Evolutionary conservation across 2,888 invertebrate genomes (phyloP).

Genomic region (Xanthorhoe spadicearia): DNA sequence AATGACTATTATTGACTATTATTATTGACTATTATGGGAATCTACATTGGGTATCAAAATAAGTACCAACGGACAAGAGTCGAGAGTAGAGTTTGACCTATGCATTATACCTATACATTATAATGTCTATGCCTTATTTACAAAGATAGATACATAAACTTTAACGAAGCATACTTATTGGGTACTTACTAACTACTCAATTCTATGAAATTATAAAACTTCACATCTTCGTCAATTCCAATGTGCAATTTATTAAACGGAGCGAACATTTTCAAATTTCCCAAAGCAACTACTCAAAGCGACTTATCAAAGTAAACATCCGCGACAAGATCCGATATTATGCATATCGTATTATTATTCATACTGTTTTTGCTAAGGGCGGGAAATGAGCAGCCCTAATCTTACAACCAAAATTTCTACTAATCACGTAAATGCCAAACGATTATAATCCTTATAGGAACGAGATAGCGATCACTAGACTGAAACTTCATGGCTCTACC

Average conservation of each 20-base stretch:
- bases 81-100: too few species aligned
- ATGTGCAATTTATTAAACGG: constrained; percentile 32
- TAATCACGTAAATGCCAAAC: constrained; percentile 28
- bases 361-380: constrained; percentile 82
- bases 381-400: constrained; percentile 72
- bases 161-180: too few species aligned
- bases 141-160: too few species aligned
- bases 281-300: constrained; percentile 61
- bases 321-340: constrained; percentile 75
- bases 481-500: not conserved
- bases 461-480: constrained; percentile 13
- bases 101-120: too few species aligned
- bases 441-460: constrained; percentile 8
- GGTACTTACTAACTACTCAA: not conserved
- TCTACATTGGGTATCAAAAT: too few species aligned
- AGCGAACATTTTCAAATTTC: constrained; percentile 39
- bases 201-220: not conserved
- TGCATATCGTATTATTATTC: constrained; percentile 83
- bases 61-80: too few species aligned
- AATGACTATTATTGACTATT: too few species aligned
- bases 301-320: constrained; percentile 78
- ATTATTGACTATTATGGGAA: too few species aligned
- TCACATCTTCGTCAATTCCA: not conserved
- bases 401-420: constrained; percentile 61
- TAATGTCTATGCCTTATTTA: too few species aligned